Evolutionary conservation across 2,888 invertebrate genomes (phyloP).

Genomic region (Heteromyza rotundicornis): DNA sequence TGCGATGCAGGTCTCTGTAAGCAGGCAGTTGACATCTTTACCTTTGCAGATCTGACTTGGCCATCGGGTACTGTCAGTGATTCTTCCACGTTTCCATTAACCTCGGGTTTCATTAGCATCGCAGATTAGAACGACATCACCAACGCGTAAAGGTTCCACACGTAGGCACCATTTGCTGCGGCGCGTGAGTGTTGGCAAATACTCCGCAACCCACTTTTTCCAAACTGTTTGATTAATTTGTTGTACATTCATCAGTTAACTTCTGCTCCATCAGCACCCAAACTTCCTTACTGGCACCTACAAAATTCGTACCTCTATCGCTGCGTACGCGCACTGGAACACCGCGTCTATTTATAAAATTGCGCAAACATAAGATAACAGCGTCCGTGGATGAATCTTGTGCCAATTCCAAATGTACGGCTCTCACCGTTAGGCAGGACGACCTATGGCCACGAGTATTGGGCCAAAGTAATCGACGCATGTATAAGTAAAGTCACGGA

Average conservation of each 20-base stretch:
- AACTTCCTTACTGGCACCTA: conserved; percentile 19
- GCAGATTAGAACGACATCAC: too few species aligned
- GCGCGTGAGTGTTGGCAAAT: too few species aligned
- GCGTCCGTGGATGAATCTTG: conserved; percentile 14
- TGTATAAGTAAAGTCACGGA: conserved; percentile 26
- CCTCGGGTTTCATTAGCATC: too few species aligned
- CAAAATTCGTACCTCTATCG: conserved; percentile 21
- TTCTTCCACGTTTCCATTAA: too few species aligned
- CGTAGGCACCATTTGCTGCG: conserved; percentile 16
- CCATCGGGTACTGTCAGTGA: too few species aligned
- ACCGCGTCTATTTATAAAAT: conserved; percentile 15
- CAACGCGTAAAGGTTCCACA: too few species aligned
- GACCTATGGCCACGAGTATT: conserved; percentile 18
- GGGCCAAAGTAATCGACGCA: conserved; percentile 30
- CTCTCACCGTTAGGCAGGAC: conserved; percentile 21
- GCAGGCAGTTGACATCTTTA: too few species aligned
- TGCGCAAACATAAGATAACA: conserved; percentile 16
- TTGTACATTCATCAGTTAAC: conserved; percentile 23
- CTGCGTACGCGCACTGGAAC: conserved; percentile 8
- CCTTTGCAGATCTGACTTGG: too few species aligned
- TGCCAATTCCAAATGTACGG: too few species aligned
- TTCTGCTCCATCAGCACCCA: conserved; percentile 1
- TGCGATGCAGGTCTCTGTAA: too few species aligned
- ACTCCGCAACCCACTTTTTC: conserved; percentile 8
- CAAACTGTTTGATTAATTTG: conserved; percentile 20